Evolutionary conservation across 2,797 vertebrate species (phyloP).

Genomic region (Buphagus erythrorhynchus): DNA sequence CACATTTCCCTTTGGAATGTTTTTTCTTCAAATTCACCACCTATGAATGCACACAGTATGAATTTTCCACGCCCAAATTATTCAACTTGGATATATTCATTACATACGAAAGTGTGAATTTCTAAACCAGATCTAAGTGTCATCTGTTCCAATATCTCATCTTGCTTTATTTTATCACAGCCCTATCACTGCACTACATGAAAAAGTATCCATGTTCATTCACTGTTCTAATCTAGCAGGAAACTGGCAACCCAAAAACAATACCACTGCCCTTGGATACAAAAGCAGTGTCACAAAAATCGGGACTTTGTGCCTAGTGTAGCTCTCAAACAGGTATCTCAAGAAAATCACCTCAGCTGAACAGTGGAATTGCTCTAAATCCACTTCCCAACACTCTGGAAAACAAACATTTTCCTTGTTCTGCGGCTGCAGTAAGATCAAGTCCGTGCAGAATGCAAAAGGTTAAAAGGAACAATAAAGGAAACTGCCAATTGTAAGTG

Average conservation of each 20-base stretch:
- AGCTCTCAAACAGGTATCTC: neutral
- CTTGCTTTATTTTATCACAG: neutral
- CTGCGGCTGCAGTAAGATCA: constrained; percentile 34
- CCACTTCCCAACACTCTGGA: neutral
- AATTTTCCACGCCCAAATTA: neutral
- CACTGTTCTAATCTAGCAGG: neutral
- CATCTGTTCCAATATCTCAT: neutral
- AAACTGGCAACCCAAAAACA: neutral
- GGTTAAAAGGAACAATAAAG: constrained; percentile 82
- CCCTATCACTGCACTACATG: neutral
- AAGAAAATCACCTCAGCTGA: neutral
- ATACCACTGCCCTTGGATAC: neutral
- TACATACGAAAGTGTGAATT: neutral
- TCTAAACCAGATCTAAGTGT: neutral
- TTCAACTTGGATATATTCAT: neutral
- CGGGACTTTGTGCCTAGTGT: neutral
- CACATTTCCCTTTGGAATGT: neutral
- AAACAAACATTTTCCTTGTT: constrained; percentile 29
- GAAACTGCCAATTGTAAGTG: constrained; percentile 80
- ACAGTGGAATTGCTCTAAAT: neutral
- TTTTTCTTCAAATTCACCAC: neutral
- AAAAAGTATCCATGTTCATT: neutral
- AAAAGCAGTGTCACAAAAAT: neutral
- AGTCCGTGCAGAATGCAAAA: constrained; percentile 77
- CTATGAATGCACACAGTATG: neutral